Conservation (phyloP, 2,888 invertebrate genomes). For the Onthophagus sagittarius region DNA sequence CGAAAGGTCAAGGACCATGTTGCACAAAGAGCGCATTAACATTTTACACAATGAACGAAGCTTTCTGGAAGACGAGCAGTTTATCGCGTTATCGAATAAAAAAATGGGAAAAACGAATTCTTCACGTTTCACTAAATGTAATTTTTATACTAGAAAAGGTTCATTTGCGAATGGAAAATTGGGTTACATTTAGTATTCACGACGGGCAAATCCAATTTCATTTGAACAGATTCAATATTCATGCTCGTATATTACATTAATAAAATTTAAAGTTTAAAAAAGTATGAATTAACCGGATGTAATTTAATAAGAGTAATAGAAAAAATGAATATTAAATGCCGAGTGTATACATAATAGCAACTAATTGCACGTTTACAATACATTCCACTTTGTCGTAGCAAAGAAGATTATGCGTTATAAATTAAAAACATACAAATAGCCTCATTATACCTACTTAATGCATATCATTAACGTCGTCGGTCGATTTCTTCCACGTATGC, state of each 20-base stretch:
- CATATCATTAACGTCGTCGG: not conserved
- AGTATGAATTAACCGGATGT: conserved; percentile 5
- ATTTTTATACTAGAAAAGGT: not conserved
- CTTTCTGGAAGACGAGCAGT: not conserved
- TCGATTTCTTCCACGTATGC: not conserved
- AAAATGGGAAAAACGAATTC: not conserved
- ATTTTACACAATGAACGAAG: conserved; percentile 13
- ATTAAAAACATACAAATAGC: not conserved
- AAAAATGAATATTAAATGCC: not conserved
- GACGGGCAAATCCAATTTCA: not conserved
- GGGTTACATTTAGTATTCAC: not conserved
- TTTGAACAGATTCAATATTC: not conserved
- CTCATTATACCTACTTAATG: not conserved
- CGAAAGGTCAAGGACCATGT: conserved; percentile 19
- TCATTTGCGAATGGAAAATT: not conserved
- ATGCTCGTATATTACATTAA: not conserved
- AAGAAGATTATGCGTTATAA: not conserved
- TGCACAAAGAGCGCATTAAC: conserved; percentile 21
- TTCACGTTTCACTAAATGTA: not conserved
- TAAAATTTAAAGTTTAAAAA: not conserved
- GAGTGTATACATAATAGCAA: not conserved
- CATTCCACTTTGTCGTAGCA: not conserved
- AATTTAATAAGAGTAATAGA: conserved; percentile 6
- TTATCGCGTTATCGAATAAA: not conserved
- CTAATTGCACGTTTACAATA: not conserved